A percentile compares a stretch with the other conserved stretches of the same genome.
Conservation (phyloP, 2,113 vertebrate genomes). For the Nymphicus hollandicus region DNA sequence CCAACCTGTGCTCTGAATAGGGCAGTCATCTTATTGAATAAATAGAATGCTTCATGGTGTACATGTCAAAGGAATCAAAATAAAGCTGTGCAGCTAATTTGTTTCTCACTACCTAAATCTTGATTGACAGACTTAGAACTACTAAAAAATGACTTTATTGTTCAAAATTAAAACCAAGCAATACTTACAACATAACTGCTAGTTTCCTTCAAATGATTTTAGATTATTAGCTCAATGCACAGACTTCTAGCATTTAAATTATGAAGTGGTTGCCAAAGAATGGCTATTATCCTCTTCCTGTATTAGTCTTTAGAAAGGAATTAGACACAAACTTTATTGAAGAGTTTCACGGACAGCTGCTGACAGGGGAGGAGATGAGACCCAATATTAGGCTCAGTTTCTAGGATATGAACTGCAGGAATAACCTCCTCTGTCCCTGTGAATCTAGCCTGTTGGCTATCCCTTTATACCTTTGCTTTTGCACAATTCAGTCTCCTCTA, state of each 20-base stretch:
- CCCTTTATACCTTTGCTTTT: not conserved
- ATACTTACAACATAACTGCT: not conserved
- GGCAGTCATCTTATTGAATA: not conserved
- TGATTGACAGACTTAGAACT: not conserved
- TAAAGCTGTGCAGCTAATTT: not conserved
- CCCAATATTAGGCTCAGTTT: not conserved
- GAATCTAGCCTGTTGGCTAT: not conserved
- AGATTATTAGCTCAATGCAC: not conserved
- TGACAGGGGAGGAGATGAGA: not conserved
- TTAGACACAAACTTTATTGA: not conserved
- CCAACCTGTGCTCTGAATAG: not conserved
- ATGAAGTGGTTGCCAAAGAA: not conserved
- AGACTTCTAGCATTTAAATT: not conserved
- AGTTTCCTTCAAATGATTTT: not conserved
- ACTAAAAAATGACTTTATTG: not conserved
- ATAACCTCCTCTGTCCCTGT: not conserved
- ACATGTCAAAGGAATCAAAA: not conserved
- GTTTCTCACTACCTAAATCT: not conserved
- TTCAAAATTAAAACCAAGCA: not conserved
- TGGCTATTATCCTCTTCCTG: not conserved
- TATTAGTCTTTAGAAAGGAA: not conserved
- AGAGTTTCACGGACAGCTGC: not conserved
- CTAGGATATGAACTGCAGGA: not conserved
- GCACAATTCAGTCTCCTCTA: not conserved
- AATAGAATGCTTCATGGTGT: not conserved